Conservation (phyloP, 2,113 vertebrate genomes). For the Ptilorrhoa leucosticta region DNA sequence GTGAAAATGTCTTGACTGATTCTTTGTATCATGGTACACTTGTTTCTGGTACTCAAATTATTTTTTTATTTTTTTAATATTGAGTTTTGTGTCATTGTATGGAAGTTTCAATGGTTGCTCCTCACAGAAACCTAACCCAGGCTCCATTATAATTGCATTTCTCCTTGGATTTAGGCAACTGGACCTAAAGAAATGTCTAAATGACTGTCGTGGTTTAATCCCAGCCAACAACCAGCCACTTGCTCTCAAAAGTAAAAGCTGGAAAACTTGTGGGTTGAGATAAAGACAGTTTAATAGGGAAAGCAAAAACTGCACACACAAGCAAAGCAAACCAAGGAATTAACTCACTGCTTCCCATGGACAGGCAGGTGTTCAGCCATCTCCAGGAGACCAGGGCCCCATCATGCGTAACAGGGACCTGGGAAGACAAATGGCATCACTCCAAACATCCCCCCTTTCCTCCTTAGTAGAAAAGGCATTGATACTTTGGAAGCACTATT, state of each 20-base stretch:
- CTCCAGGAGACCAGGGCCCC: no score
- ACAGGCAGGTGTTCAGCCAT: no score
- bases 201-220: background rate
- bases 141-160: background rate
- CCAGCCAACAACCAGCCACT: no score
- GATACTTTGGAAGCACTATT: background rate
- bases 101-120: background rate
- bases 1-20: background rate
- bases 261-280: no score
- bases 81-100: background rate
- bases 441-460: background rate
- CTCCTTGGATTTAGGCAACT: background rate
- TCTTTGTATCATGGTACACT: background rate
- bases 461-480: background rate
- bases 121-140: background rate
- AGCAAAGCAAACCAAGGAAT: no score
- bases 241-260: no score
- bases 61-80: background rate
- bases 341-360: no score
- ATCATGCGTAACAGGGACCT: no score
- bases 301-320: no score
- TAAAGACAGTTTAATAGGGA: no score
- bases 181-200: background rate
- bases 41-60: background rate
- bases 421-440: no score